These are phyloP conservation scores for Passer montanus DNA, from an alignment of 2,113 vertebrate species.

Conservation along the genomic window DNA sequence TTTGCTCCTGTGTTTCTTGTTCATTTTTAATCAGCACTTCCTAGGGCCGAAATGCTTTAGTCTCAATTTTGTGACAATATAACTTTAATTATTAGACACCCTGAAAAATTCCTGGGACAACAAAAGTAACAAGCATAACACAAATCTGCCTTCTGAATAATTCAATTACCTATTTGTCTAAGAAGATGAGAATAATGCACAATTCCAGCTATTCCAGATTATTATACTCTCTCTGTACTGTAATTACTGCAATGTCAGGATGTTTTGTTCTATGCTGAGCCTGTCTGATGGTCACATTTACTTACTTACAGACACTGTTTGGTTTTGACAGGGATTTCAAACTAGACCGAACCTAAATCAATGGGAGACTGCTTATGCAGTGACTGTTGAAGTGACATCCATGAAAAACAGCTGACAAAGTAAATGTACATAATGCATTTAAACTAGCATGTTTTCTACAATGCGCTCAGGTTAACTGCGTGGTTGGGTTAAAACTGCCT, in stretches of 20 bases:
- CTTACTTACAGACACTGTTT: neutral
- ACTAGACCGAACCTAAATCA: neutral
- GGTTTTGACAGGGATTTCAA: constrained; percentile 14
- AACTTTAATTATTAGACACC: neutral
- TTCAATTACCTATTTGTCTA: neutral
- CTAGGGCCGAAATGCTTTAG: neutral
- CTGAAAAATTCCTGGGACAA: neutral
- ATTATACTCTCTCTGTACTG: neutral
- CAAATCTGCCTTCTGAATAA: neutral
- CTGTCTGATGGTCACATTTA: neutral
- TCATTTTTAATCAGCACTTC: neutral
- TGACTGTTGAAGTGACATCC: neutral
- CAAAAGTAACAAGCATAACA: neutral
- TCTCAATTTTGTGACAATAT: neutral
- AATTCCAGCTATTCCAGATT: neutral
- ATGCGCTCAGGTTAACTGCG: neutral
- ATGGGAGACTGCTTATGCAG: neutral
- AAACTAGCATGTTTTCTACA: neutral
- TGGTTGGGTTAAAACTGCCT: constrained; percentile 2
- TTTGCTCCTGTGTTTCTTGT: neutral
- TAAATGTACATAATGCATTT: neutral
- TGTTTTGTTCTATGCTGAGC: neutral
- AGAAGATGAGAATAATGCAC: neutral
- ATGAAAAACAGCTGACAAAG: neutral
- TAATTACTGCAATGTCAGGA: neutral